Percentiles rank a stretch among this genome's conserved stretches.
Evolutionary conservation across 2,797 vertebrate genomes (phyloP).

Genomic region (Epinephelus malabaricus): DNA sequence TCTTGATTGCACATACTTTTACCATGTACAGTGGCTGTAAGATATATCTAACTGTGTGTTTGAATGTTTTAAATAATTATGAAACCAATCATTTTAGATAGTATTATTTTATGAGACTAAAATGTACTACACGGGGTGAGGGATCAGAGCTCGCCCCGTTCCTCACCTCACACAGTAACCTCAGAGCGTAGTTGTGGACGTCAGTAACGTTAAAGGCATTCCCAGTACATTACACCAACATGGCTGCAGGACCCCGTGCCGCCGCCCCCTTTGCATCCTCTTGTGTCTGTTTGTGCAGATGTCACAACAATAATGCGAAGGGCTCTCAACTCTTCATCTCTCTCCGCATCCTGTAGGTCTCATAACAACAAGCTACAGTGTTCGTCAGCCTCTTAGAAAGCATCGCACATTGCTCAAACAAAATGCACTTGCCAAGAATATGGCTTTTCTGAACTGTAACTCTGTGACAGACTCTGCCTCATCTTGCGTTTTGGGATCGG

Average conservation of each 20-base stretch:
- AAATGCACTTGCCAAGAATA: constrained; percentile 80
- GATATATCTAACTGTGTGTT: constrained; percentile 61
- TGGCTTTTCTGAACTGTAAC: constrained; percentile 86
- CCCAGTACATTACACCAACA: constrained; percentile 68
- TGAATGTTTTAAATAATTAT: constrained; percentile 75
- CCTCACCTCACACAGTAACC: constrained; percentile 37
- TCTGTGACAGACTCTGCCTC: constrained; percentile 71
- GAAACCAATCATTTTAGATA: constrained; percentile 77
- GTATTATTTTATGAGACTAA: constrained; percentile 67
- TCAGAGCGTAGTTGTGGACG: constrained; percentile 44
- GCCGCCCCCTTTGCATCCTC: constrained; percentile 51
- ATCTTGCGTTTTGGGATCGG: constrained; percentile 44
- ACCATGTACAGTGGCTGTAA: constrained; percentile 72
- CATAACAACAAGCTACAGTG: constrained; percentile 99
- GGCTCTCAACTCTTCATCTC: constrained; percentile 89
- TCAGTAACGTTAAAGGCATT: constrained; percentile 69
- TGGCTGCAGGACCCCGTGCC: constrained; percentile 70
- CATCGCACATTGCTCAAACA: constrained; percentile 79
- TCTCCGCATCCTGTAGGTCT: constrained; percentile 90
- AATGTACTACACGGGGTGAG: constrained; percentile 28
- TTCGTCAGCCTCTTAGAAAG: constrained; percentile 94
- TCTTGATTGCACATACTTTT: constrained; percentile 71
- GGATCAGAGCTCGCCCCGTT: constrained; percentile 6
- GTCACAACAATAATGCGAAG: constrained; percentile 71
- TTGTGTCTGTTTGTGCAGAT: constrained; percentile 72